Evolutionary conservation across 2,113 vertebrate species (phyloP).

Genomic region (Elephantulus edwardii): DNA sequence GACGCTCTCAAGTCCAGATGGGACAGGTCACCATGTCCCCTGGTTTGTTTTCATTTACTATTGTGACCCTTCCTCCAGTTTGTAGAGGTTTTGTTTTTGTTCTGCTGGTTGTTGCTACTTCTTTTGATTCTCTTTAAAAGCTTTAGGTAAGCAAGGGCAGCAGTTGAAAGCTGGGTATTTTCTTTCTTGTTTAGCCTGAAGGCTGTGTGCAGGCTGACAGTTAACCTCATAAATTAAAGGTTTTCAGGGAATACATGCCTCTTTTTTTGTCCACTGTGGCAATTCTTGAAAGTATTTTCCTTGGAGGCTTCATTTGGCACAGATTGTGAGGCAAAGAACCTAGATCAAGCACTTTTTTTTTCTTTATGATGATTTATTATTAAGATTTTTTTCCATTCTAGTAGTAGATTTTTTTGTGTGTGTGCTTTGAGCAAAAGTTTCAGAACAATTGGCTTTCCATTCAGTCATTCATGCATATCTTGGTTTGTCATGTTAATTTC

Average conservation of each 20-base stretch:
- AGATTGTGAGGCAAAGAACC: background rate
- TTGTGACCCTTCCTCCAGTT: background rate
- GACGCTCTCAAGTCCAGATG: background rate
- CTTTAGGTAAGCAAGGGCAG: background rate
- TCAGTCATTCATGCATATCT: no score
- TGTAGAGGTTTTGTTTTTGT: background rate
- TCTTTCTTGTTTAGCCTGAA: conserved; percentile 43
- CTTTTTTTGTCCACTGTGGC: conserved; percentile 29
- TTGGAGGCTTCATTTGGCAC: background rate
- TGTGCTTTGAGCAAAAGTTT: no score
- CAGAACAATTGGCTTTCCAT: no score
- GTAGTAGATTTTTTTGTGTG: no score
- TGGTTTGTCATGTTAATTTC: no score
- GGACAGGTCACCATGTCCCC: background rate
- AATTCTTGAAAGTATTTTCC: conserved; percentile 39
- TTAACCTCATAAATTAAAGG: conserved; percentile 53
- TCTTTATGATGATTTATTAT: background rate
- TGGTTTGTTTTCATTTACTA: no score
- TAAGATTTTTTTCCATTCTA: no score
- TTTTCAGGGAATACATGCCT: conserved; percentile 36
- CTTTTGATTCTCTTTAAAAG: conserved; percentile 23
- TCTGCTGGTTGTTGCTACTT: background rate
- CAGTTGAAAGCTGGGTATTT: conserved; percentile 10
- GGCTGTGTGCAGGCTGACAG: background rate
- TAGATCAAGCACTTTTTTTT: background rate